These are phyloP conservation scores for Amaurobius ferox DNA, from an alignment of 2,888 invertebrate species.

Conservation along the genomic window DNA sequence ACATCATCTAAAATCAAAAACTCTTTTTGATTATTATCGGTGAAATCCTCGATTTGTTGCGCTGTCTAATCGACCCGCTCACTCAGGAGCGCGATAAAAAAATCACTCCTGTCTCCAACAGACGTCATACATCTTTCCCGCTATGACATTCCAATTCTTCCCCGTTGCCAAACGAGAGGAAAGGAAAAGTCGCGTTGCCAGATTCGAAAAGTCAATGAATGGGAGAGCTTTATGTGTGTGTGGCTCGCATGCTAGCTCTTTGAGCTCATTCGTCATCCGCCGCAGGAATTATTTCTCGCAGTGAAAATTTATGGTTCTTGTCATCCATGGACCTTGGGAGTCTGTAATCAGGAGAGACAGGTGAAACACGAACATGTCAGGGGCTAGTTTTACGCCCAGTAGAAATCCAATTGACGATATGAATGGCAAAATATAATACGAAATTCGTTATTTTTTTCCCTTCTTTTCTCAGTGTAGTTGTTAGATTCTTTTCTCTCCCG, in stretches of 20 bases:
- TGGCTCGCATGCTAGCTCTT: slow-evolving; percentile 58
- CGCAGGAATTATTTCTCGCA: slow-evolving; percentile 40
- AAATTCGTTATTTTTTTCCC: slow-evolving; percentile 57
- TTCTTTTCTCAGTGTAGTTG: slow-evolving; percentile 45
- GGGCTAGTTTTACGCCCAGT: slow-evolving; percentile 69
- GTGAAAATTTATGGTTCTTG: slow-evolving; percentile 66
- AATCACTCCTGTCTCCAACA: slow-evolving; percentile 33
- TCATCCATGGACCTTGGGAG: slow-evolving; percentile 51
- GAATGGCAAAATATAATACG: slow-evolving; percentile 70
- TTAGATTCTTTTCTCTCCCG: slow-evolving; percentile 22
- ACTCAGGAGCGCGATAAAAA: slow-evolving; percentile 5
- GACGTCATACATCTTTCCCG: slow-evolving; percentile 51
- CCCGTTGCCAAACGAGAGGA: slow-evolving; percentile 43
- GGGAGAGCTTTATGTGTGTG: slow-evolving; percentile 8
- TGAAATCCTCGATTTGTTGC: slow-evolving; percentile 42
- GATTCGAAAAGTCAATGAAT: slow-evolving; percentile 66
- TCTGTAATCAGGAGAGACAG: slow-evolving; percentile 69
- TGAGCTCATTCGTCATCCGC: slow-evolving; percentile 61
- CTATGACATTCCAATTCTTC: slow-evolving; percentile 65
- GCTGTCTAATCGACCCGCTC: slow-evolving; percentile 30
- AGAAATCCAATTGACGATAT: slow-evolving; percentile 71
- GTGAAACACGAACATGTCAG: slow-evolving; percentile 70
- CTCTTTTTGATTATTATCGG: neutral
- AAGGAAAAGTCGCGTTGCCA: slow-evolving; percentile 58
- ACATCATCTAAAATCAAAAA: no score